Evolutionary conservation across 2,113 vertebrate species (phyloP).

Genomic region (Oriolus oriolus): DNA sequence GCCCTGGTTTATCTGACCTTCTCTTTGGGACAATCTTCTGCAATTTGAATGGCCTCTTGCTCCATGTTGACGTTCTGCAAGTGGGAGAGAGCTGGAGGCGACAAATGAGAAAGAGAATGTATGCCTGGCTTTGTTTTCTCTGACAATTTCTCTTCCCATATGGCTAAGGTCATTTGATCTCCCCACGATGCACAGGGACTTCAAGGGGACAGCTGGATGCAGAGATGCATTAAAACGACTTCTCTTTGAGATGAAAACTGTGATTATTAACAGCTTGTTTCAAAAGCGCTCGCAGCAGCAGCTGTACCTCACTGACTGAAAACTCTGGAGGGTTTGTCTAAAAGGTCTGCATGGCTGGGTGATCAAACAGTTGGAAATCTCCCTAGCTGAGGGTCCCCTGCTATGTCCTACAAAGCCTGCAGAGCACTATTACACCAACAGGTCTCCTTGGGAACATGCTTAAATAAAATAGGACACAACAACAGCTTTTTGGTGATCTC

Average conservation of each 20-base stretch:
- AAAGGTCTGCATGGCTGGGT: neutral
- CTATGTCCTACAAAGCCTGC: neutral
- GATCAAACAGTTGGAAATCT: neutral
- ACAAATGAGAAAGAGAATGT: neutral
- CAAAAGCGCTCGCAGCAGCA: neutral
- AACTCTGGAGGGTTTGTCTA: neutral
- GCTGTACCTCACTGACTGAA: neutral
- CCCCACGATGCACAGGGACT: neutral
- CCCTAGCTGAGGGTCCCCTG: neutral
- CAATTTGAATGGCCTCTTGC: neutral
- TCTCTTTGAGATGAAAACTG: neutral
- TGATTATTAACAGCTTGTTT: conserved; percentile 7
- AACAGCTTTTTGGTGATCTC: neutral
- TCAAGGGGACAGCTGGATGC: conserved; percentile 31
- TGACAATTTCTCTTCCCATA: neutral
- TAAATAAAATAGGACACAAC: neutral
- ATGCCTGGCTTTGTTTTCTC: neutral
- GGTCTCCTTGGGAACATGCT: neutral
- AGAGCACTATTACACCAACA: neutral
- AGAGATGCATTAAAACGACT: neutral
- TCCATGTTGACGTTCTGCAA: neutral
- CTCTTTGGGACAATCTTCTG: neutral
- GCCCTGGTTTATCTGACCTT: neutral
- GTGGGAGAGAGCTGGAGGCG: neutral
- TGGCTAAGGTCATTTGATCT: conserved; percentile 15